A percentile compares a stretch with the other conserved stretches of the same genome.
phyloP scores from a whole-genome alignment of 1,140 invertebrate species.

The Camponotus pennsylvanicus region DNA sequence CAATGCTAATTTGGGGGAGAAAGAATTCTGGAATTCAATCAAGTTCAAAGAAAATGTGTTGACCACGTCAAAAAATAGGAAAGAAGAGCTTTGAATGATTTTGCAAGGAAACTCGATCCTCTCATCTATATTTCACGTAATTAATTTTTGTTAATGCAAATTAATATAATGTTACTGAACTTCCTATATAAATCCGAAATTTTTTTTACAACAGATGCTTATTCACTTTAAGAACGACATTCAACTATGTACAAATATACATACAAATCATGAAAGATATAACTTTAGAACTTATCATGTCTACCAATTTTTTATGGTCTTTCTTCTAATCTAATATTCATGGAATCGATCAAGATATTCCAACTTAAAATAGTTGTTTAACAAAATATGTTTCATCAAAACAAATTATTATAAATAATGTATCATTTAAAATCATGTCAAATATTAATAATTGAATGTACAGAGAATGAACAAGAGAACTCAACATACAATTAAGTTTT shows the following conservation, averaged over 20 bases:
- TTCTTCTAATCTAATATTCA: slow-evolving; percentile 57
- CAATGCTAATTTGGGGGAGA: slow-evolving; percentile 85
- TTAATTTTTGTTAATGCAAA: too few species aligned
- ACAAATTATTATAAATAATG: too few species aligned
- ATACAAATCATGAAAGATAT: too few species aligned
- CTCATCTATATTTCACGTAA: too few species aligned
- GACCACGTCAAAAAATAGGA: background rate
- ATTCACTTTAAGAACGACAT: background rate
- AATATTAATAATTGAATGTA: too few species aligned
- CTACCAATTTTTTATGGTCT: slow-evolving; percentile 49
- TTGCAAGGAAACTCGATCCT: background rate
- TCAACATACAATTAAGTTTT: too few species aligned
- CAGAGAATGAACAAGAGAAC: too few species aligned
- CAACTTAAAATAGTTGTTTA: too few species aligned
- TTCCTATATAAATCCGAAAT: background rate
- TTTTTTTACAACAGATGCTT: background rate
- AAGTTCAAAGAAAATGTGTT: slow-evolving; percentile 86
- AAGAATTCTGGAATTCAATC: slow-evolving; percentile 87
- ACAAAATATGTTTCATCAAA: too few species aligned
- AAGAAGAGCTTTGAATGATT: slow-evolving; percentile 46
- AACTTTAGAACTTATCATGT: too few species aligned
- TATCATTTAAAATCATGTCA: too few species aligned
- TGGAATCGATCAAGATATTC: background rate
- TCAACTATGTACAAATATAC: background rate
- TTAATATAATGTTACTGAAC: too few species aligned